Percentiles rank a stretch among this genome's conserved stretches.
These are phyloP conservation scores for Jacana jacana DNA, from an alignment of 2,113 vertebrate species.

Conservation along the genomic window DNA sequence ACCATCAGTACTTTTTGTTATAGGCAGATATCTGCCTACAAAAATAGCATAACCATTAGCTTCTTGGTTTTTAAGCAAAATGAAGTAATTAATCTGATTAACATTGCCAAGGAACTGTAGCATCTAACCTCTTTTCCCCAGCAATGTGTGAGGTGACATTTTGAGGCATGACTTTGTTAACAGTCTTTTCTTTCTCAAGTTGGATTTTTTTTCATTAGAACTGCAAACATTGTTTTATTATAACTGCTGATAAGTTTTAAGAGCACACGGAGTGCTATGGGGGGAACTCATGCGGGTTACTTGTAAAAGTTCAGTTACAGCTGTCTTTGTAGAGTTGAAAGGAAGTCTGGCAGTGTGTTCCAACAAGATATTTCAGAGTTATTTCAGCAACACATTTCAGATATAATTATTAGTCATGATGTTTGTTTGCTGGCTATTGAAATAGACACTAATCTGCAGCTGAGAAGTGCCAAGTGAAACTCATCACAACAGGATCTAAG, in stretches of 20 bases:
- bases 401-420: background rate
- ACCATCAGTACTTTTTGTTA: background rate
- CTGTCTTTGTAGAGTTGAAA: background rate
- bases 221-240: background rate
- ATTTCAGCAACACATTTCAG: background rate
- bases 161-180: background rate
- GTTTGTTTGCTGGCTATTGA: background rate
- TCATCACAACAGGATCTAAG: background rate
- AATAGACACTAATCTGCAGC: background rate
- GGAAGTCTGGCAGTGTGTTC: background rate
- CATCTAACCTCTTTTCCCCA: background rate
- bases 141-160: background rate
- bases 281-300: background rate
- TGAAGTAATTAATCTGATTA: background rate
- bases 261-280: background rate
- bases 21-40: background rate
- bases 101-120: background rate
- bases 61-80: background rate
- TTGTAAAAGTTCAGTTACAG: background rate
- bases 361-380: background rate
- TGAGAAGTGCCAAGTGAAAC: background rate
- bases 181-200: background rate
- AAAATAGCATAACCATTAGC: background rate
- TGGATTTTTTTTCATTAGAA: constrained; percentile 1
- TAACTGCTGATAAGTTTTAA: background rate